Evolutionary conservation across 2,888 invertebrate genomes (phyloP).

Genomic region (Carabus problematicus): DNA sequence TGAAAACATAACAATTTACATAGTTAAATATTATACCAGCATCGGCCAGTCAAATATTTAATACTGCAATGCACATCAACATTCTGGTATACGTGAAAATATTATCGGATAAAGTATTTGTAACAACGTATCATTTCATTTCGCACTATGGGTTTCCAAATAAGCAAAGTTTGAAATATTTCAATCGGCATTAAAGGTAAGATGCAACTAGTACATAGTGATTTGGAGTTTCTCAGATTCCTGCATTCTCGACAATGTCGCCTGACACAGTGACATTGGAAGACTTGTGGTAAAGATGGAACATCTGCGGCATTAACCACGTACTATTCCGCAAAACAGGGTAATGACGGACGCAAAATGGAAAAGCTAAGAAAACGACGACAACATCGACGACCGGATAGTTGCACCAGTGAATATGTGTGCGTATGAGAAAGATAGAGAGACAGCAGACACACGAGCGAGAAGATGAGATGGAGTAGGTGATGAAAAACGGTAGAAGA

Average conservation of each 20-base stretch:
- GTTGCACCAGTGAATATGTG: neutral
- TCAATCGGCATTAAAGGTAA: too few relatives aligned
- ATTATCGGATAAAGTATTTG: too few relatives aligned
- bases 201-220: too few relatives aligned
- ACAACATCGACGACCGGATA: neutral
- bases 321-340: slow-evolving; percentile 16
- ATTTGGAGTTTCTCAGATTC: too few relatives aligned
- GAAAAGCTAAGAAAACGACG: slow-evolving; percentile 23
- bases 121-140: too few relatives aligned
- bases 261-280: neutral
- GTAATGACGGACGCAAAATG: slow-evolving; percentile 37
- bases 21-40: too few relatives aligned
- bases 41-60: too few relatives aligned
- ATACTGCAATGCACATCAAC: too few relatives aligned
- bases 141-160: too few relatives aligned
- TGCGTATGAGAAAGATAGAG: neutral
- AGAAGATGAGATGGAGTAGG: neutral
- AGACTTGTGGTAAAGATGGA: neutral
- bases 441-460: neutral
- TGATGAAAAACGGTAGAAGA: slow-evolving; percentile 5
- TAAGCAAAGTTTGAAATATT: too few relatives aligned
- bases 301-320: neutral
- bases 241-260: neutral
- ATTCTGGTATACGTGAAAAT: too few relatives aligned
- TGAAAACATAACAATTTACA: too few relatives aligned